Base-by-base conservation (phyloP, 2,113 vertebrate genomes). In the Ovis canadensis region DNA sequence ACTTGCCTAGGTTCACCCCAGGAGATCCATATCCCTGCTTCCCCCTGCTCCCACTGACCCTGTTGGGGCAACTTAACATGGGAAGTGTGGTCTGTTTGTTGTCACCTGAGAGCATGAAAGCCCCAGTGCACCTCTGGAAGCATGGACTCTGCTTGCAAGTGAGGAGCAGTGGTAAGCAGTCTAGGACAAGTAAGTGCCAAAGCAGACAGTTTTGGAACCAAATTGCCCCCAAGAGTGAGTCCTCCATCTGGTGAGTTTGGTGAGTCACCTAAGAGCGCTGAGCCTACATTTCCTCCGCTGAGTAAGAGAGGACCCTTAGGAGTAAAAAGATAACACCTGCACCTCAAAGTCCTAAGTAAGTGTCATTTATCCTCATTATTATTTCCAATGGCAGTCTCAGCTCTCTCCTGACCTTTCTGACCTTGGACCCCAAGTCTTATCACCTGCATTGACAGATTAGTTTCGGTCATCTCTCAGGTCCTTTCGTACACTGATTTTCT, bases 291-390 rank as follows among this genome's bases (percentile, higher is more conserved):
- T 59, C 57, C 13, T 87, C 77, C 1, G 45, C 25, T 50, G 21
- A 33, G 17, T 48, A 50, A 59, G 10, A 92, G 8, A 57, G 4
- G 17, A 29, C 29, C 31, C 17, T 52, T 11, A 52, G 23, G 14
- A 62, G 36, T 74, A 29, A 45, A 25, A 14, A 93, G 31, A 27
- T 21, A 16, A 27, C 17, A 9, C 8, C 1, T 21, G 21, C 4
- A 19, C 55, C 87, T 25, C 29, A 36, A 92, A 60, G 29, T 71
- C 60, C 71, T 62, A 81, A 92, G 95, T 55, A 96, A 97, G 91
- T 16, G 5, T 95, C 96, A 96, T 5, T 23, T 27, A 77, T 48
- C 59, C 64, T 60, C n/a, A 19, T n/a, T 52, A 21, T 52, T 25
- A 4, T n/a, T 80, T 86, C 43, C 55, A 27, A 11, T 0, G 12